Evolutionary conservation across 2,113 vertebrate species (phyloP).

Genomic region (Brachypteracias leptosomus): DNA sequence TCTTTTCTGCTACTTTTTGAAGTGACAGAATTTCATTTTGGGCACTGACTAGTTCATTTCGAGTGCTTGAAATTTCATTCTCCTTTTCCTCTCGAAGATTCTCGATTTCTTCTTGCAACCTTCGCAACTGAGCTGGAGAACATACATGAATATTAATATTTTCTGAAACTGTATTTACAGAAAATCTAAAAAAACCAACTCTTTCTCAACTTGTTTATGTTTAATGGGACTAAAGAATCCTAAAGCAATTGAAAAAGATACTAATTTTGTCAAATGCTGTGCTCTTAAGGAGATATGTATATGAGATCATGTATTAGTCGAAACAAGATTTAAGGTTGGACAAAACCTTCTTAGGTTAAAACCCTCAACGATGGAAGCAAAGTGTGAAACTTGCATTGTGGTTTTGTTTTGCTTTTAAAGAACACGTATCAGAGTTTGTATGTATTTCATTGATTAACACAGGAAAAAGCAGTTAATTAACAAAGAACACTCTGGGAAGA

Average conservation of each 20-base stretch:
- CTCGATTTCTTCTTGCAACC: conserved; percentile 90
- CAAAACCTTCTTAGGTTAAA: neutral
- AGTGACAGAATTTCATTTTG: conserved; percentile 91
- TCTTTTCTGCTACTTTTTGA: conserved; percentile 84
- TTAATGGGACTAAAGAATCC: neutral
- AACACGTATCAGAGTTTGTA: neutral
- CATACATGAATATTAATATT: neutral
- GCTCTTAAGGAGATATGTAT: neutral
- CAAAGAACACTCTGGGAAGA: neutral
- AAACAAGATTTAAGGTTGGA: neutral
- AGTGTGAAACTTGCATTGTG: neutral
- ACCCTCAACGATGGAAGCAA: neutral
- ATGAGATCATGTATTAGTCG: neutral
- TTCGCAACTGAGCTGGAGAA: conserved; percentile 78
- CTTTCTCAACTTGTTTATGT: neutral
- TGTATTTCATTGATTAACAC: neutral
- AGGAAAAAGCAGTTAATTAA: neutral
- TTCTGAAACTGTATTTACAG: neutral
- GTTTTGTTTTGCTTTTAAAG: neutral
- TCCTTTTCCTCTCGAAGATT: conserved; percentile 90
- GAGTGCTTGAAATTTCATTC: conserved; percentile 84
- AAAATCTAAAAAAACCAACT: neutral
- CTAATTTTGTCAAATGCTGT: neutral
- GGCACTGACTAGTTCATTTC: conserved; percentile 87
- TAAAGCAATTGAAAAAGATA: neutral